phyloP scores from a whole-genome alignment of 2,113 vertebrate species.

The Aramus guarauna region DNA sequence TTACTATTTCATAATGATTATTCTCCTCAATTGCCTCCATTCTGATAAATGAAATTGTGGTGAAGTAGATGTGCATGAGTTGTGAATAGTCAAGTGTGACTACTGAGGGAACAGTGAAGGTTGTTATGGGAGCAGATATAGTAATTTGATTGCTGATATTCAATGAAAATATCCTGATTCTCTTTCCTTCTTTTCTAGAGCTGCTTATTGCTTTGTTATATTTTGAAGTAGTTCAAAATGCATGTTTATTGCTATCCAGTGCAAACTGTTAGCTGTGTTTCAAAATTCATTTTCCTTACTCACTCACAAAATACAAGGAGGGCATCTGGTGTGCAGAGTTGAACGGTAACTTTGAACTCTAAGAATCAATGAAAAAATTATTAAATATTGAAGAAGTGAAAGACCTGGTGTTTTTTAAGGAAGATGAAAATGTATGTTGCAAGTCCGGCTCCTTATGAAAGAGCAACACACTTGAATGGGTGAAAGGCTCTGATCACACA shows the following conservation, averaged over 20 bases:
- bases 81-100: neutral
- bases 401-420: neutral
- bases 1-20: neutral
- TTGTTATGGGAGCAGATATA: neutral
- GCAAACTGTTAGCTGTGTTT: neutral
- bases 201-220: neutral
- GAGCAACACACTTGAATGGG: neutral
- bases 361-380: neutral
- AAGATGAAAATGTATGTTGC: neutral
- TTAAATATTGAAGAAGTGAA: neutral
- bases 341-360: neutral
- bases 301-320: neutral
- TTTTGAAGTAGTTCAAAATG: neutral
- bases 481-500: neutral
- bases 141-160: neutral
- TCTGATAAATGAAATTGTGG: neutral
- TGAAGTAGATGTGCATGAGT: neutral
- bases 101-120: neutral
- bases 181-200: neutral
- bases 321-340: neutral
- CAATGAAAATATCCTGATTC: neutral
- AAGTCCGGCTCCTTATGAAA: neutral
- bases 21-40: neutral
- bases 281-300: neutral
- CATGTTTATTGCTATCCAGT: neutral